Percentiles rank a stretch among this genome's conserved stretches.
Evolutionary conservation across 2,888 invertebrate genomes (phyloP).

Genomic region (Linyphia triangularis): DNA sequence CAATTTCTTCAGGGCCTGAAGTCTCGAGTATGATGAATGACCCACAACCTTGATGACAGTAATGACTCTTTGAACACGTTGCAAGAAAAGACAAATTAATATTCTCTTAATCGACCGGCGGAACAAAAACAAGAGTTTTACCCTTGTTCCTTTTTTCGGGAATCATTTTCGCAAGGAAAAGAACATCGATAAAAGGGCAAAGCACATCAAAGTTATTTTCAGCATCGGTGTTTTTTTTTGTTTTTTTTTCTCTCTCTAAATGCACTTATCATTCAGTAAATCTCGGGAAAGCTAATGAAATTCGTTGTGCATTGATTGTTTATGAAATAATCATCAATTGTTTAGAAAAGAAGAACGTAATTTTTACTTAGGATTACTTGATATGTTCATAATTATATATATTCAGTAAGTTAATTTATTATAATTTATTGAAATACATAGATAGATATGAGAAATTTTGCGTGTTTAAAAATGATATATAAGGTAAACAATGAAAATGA

Average conservation of each 20-base stretch:
- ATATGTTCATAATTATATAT: no score
- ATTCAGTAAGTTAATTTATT: no score
- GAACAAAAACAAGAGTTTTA: conserved; percentile 45
- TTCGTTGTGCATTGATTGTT: no score
- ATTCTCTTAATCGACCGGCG: conserved; percentile 52
- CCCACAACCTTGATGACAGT: conserved; percentile 20
- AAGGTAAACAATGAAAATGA: no score
- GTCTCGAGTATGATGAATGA: conserved; percentile 46
- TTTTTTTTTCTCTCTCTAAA: not conserved
- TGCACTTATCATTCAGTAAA: not conserved
- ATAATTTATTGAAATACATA: no score
- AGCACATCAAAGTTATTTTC: conserved; percentile 26
- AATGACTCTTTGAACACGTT: conserved; percentile 56
- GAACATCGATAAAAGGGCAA: conserved; percentile 33
- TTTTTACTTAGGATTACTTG: no score
- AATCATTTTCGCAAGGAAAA: conserved; percentile 1
- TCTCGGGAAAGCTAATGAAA: no score
- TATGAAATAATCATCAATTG: no score
- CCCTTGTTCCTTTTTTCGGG: not conserved
- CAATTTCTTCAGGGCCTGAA: not conserved
- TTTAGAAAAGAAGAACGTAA: no score
- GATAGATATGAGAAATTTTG: no score
- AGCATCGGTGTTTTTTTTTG: conserved; percentile 16
- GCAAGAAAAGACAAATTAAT: conserved; percentile 55
- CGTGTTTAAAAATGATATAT: no score